phyloP scores from a whole-genome alignment of 2,888 invertebrate species.

The Tyria jacobaeae region DNA sequence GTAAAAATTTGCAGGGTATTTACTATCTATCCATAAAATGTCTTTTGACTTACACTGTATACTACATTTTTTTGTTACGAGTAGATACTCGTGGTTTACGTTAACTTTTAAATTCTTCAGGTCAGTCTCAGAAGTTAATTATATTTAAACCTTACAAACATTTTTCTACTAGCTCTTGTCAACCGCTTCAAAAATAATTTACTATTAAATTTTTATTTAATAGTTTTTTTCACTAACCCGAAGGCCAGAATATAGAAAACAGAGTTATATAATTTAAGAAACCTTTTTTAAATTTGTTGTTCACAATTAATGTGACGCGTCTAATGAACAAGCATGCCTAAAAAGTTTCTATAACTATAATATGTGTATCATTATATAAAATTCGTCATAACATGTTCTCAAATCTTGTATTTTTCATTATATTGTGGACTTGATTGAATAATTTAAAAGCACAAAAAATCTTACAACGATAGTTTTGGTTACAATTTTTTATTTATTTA shows the following conservation, averaged over 20 bases:
- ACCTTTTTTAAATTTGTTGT: too few relatives aligned
- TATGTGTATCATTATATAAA: background rate
- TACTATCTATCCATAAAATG: conserved; percentile 33
- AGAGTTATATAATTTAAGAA: background rate
- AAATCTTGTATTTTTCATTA: conserved; percentile 3
- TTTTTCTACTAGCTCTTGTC: background rate
- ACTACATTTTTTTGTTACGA: conserved; percentile 23
- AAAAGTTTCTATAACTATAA: background rate
- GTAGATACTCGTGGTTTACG: background rate
- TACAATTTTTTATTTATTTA: conserved; percentile 18
- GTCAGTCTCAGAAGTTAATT: background rate
- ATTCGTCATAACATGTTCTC: background rate
- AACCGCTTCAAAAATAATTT: background rate
- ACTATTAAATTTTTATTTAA: background rate
- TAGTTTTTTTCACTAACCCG: background rate
- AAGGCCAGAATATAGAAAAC: background rate
- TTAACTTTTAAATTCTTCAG: background rate
- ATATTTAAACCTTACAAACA: background rate
- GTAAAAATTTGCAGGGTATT: conserved; percentile 35
- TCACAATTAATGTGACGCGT: background rate
- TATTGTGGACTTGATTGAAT: background rate
- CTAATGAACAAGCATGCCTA: background rate
- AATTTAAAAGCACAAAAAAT: conserved; percentile 12
- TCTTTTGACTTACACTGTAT: conserved; percentile 45
- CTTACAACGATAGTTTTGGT: conserved; percentile 24